Percentiles rank a stretch among this genome's conserved stretches.
phyloP scores from a whole-genome alignment of 2,888 invertebrate species.

The Habrosyne pyritoides region DNA sequence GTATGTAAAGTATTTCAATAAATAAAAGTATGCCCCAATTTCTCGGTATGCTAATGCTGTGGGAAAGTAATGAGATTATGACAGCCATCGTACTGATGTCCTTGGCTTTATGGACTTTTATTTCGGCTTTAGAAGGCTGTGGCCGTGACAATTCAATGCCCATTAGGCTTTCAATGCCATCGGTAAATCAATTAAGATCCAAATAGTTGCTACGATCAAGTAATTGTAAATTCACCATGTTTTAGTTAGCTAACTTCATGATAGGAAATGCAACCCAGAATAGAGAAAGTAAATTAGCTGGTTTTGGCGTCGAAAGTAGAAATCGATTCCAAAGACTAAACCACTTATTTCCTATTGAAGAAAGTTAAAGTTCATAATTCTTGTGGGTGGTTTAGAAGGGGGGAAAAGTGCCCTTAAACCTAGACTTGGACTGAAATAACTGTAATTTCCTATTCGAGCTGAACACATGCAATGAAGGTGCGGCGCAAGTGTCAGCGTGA shows the following conservation, averaged over 20 bases:
- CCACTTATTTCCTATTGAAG: constrained; percentile 3
- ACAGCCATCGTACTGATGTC: not conserved
- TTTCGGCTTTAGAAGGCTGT: not conserved
- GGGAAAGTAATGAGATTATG: not conserved
- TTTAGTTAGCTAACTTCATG: not conserved
- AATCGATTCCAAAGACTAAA: not conserved
- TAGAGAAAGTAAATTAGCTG: not conserved
- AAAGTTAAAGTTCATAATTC: not conserved
- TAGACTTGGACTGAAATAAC: constrained; percentile 52
- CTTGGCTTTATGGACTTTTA: not conserved
- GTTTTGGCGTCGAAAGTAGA: not conserved
- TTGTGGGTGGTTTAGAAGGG: not conserved
- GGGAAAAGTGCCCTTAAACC: constrained; percentile 17
- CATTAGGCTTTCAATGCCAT: not conserved
- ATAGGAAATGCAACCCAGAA: not conserved
- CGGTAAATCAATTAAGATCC: not conserved
- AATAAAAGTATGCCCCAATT: constrained; percentile 1
- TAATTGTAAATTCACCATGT: not conserved
- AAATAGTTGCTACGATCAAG: not conserved
- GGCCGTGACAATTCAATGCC: not conserved
- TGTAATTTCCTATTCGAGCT: constrained; percentile 61
- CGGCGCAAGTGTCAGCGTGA: constrained; percentile 58
- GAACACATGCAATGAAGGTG: constrained; percentile 65
- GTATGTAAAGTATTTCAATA: not conserved
- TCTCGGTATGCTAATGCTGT: not conserved